Evolutionary conservation across 1,140 invertebrate species (phyloP), one percentile per base, ranked within the genome.

Genomic region (Bombus polaris): DNA sequence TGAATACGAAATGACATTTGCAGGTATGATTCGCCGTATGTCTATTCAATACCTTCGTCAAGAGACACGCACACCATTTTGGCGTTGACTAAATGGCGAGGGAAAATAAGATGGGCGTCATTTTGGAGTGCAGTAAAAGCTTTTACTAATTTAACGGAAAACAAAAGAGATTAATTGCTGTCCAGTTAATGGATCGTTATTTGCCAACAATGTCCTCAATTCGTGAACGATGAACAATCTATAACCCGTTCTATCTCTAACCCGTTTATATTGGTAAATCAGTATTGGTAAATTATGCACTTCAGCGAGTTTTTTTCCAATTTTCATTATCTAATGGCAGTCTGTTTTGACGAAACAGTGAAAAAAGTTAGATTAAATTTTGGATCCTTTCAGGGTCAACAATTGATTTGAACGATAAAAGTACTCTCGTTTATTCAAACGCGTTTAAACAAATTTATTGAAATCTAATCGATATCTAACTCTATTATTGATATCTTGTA

Each of bases 81-180:
- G 28, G 25, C 25, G 47, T 76, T 59, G 37, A 76, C 12, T 37
- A n/a, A 75, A 75, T 12, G 35, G 22, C 73, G 9, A 47, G 32
- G 77, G 10, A 70, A 15, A 37, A 32, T 62, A 32, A 59, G 32
- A 74, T 35, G 42, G 22, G 35, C 22, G 13, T 12, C 35, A 6
- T 13, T 15, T 32, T 13, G 57, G 9, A 44, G 15, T 0, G 0
- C 10, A 18, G 25, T 75, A 47, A 82, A 82, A 82, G 57, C 53
- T 75, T 82, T 74, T 65, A 8, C 47, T 57, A 75, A 82, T 82
- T 74, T 28, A 42, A 73, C 32, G 8, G 39, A 10, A 13, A 44
- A 65, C 12, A 15, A 59, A 73, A 15, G 42, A 18, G 42, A 81
- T 62, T 59, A 74, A 22, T 28, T 22, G 25, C 5, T 28, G n/a